Conservation (phyloP, 2,888 invertebrate genomes). For the Meandrusa payeni region DNA sequence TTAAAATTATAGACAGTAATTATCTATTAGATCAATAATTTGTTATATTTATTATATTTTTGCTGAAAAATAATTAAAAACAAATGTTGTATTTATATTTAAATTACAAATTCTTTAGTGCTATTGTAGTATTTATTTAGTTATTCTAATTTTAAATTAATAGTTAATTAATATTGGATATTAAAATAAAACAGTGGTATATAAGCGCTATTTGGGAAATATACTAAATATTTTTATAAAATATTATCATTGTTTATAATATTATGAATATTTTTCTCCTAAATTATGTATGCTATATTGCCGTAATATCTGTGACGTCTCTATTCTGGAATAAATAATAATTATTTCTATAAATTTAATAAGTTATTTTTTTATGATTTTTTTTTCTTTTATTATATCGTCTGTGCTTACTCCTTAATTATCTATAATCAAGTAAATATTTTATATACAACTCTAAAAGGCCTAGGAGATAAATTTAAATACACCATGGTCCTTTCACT, state of each 20-base stretch:
- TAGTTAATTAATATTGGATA: constrained; percentile 9
- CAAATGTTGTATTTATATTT: no score
- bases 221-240: constrained; percentile 4
- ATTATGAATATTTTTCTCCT: no score
- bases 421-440: constrained; percentile 37
- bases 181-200: constrained; percentile 3
- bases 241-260: not conserved
- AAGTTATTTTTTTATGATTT: constrained; percentile 14
- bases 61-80: no score
- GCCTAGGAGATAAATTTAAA: constrained; percentile 54
- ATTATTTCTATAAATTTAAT: not conserved
- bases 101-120: no score
- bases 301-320: no score
- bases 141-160: no score
- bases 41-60: no score
- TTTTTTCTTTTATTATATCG: not conserved
- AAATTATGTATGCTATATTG: no score
- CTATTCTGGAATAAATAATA: constrained; percentile 5
- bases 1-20: no score
- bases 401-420: constrained; percentile 3
- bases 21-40: no score
- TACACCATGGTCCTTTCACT: constrained; percentile 65
- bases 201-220: constrained; percentile 22
- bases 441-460: constrained; percentile 54
- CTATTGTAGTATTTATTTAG: constrained; percentile 16